These are phyloP conservation scores for Cheiracanthium punctorium DNA, from an alignment of 2,888 invertebrate species.

Conservation along the genomic window DNA sequence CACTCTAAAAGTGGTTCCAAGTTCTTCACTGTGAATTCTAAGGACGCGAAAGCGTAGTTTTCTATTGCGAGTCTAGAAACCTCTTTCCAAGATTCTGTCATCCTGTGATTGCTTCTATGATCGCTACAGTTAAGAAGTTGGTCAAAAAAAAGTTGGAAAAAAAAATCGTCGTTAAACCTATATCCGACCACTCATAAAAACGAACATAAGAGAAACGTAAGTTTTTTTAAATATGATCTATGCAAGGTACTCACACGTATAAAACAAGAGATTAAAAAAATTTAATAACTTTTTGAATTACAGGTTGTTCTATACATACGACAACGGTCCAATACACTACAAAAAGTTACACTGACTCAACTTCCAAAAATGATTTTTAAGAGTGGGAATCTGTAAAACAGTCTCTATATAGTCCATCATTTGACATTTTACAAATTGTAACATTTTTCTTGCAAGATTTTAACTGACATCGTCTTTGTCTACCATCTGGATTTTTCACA, in stretches of 20 bases:
- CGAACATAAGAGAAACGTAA: background rate
- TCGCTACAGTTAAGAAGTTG: no score
- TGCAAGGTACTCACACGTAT: background rate
- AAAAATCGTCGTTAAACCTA: no score
- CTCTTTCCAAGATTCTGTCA: no score
- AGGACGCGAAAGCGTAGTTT: no score
- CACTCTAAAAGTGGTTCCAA: no score
- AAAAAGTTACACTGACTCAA: no score
- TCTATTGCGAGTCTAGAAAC: no score
- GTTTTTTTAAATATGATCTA: background rate
- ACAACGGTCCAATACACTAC: background rate
- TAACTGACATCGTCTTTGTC: background rate
- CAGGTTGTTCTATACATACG: background rate
- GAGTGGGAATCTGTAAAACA: background rate
- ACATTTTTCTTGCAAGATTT: background rate
- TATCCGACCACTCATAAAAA: background rate
- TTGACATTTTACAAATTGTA: background rate
- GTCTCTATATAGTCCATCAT: background rate
- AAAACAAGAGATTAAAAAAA: background rate
- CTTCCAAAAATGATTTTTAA: background rate
- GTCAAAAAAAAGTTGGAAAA: no score
- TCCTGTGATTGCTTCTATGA: no score
- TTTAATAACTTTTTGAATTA: background rate
- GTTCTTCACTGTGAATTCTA: no score
- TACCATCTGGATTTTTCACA: background rate